Percentiles rank a stretch among this genome's conserved stretches.
phyloP scores from a whole-genome alignment of 2,888 invertebrate species.

The Mellilla xanthometata region DNA sequence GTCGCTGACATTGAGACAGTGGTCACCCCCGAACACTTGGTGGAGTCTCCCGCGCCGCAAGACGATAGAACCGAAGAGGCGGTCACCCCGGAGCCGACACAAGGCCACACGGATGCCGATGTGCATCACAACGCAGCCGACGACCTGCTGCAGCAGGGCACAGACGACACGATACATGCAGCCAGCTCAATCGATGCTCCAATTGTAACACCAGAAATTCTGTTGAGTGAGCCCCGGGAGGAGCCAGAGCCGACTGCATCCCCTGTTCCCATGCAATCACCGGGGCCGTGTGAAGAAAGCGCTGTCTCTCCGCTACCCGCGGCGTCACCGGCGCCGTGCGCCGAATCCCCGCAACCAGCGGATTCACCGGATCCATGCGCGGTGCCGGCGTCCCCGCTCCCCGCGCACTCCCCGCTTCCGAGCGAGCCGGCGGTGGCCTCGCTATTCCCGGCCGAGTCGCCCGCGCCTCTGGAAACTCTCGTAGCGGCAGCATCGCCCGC shows the following conservation, averaged over 20 bases:
- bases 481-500: constrained; percentile 30
- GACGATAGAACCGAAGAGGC: constrained; percentile 34
- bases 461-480: neutral
- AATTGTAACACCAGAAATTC: constrained; percentile 7
- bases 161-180: neutral
- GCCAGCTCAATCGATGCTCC: too few species aligned
- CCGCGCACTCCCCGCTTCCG: constrained; percentile 1
- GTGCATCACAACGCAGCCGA: constrained; percentile 9
- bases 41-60: constrained; percentile 29
- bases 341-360: neutral
- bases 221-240: too few species aligned
- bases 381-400: constrained; percentile 3
- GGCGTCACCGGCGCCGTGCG: constrained; percentile 19
- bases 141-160: constrained; percentile 4
- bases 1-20: constrained; percentile 9
- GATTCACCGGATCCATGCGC: constrained; percentile 9
- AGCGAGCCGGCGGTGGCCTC: neutral
- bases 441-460: constrained; percentile 25
- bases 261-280: constrained; percentile 2
- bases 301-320: constrained; percentile 16
- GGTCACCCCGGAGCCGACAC: constrained; percentile 37
- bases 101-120: constrained; percentile 10
- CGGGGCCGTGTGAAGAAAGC: neutral
- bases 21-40: constrained; percentile 16
- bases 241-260: neutral